A percentile compares a stretch with the other conserved stretches of the same genome.
phyloP scores from a whole-genome alignment of 2,113 vertebrate species.

The Himantopus leucocephalus region DNA sequence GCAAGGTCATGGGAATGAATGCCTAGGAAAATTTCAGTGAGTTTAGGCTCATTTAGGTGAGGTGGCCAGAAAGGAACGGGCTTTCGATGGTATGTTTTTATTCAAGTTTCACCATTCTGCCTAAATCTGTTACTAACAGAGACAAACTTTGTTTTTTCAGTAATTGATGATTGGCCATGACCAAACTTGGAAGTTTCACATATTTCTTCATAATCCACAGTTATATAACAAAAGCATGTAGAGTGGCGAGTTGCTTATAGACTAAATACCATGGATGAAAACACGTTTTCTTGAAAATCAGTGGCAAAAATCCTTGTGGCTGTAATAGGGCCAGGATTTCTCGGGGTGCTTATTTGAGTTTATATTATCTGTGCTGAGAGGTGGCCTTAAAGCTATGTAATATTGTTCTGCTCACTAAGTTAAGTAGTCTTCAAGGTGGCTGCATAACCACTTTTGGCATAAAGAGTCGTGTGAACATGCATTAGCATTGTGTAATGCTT shows the following conservation, averaged over 20 bases:
- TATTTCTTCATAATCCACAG: not conserved
- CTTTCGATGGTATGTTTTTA: not conserved
- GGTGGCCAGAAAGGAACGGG: not conserved
- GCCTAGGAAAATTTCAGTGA: not conserved
- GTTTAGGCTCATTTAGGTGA: not conserved
- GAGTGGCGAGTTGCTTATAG: not conserved
- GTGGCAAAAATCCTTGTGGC: not conserved
- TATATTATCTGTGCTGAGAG: not conserved
- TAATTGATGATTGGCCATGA: not conserved
- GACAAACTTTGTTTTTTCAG: not conserved
- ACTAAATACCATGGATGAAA: not conserved
- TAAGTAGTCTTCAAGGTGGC: not conserved
- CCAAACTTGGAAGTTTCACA: not conserved
- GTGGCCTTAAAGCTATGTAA: not conserved
- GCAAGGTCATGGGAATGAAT: not conserved
- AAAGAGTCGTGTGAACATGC: not conserved
- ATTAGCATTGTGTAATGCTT: not conserved
- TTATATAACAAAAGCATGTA: not conserved
- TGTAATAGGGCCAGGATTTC: not conserved
- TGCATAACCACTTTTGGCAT: not conserved
- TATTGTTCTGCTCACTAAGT: not conserved
- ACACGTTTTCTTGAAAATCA: not conserved
- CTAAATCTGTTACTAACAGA: not conserved
- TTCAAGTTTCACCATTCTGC: not conserved
- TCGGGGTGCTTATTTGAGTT: not conserved